Evolutionary conservation across 2,113 vertebrate genomes (phyloP).

Genomic region (Sorex araneus): DNA sequence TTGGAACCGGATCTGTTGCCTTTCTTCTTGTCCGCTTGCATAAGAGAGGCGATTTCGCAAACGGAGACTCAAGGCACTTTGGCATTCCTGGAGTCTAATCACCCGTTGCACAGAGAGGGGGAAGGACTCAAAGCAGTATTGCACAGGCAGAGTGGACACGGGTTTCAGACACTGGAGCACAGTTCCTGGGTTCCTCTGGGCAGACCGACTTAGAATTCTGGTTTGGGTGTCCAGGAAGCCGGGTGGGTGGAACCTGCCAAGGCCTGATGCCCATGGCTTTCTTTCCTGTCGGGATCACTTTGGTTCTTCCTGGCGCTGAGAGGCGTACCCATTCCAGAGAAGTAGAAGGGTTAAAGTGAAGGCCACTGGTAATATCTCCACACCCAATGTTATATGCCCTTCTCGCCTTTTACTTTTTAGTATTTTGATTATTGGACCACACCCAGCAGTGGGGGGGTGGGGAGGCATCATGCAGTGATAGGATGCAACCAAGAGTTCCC

Average conservation of each 20-base stretch:
- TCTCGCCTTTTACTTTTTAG: too few species aligned
- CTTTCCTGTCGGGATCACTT: background rate
- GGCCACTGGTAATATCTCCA: background rate
- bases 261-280: background rate
- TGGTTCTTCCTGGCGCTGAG: background rate
- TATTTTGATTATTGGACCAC: too few species aligned
- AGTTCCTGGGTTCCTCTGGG: background rate
- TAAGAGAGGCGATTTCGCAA: conserved; percentile 34
- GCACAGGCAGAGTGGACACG: rapidly evolving
- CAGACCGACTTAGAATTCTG: background rate
- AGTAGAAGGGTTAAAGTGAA: background rate
- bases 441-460: too few species aligned
- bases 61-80: background rate
- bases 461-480: too few species aligned
- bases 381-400: too few species aligned
- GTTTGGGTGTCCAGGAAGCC: background rate
- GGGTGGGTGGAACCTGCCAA: background rate
- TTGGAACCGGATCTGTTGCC: background rate
- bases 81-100: background rate
- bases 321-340: background rate
- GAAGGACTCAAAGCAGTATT: background rate
- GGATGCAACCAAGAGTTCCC: too few species aligned
- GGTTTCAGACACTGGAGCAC: rapidly evolving
- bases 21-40: rapidly evolving
- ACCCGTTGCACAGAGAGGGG: background rate